phyloP scores from a whole-genome alignment of 1,140 invertebrate genomes.

The Camponotus vicinus region DNA sequence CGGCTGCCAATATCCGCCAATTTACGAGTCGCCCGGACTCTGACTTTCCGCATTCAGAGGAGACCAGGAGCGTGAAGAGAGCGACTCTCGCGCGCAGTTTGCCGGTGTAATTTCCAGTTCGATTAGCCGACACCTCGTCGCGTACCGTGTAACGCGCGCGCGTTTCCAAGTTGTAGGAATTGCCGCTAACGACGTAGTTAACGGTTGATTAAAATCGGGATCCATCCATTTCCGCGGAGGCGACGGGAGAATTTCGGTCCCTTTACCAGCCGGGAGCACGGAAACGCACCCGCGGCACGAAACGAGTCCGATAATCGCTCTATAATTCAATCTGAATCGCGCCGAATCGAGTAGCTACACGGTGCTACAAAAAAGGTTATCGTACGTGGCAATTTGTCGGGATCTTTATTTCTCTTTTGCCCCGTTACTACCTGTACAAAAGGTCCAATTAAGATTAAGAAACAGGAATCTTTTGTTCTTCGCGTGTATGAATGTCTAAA shows the following conservation, averaged over 20 bases:
- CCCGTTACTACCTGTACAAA: background rate
- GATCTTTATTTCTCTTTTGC: slow-evolving; percentile 13
- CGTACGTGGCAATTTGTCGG: slow-evolving; percentile 42
- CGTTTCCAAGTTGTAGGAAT: slow-evolving; percentile 59
- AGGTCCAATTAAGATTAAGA: background rate
- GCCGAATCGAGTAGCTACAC: slow-evolving; percentile 22
- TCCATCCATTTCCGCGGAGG: slow-evolving; percentile 48
- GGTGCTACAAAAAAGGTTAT: slow-evolving; percentile 32
- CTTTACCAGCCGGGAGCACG: background rate
- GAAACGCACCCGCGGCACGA: slow-evolving; percentile 47
- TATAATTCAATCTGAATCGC: slow-evolving; percentile 55
- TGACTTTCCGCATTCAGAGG: slow-evolving; percentile 37
- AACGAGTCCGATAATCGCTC: slow-evolving; percentile 55
- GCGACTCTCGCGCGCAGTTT: slow-evolving; percentile 45
- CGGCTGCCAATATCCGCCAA: slow-evolving; percentile 72
- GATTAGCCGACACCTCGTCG: slow-evolving; percentile 69
- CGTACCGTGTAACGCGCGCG: background rate
- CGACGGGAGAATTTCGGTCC: slow-evolving; percentile 37
- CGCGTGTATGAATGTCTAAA: background rate
- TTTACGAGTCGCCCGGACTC: slow-evolving; percentile 47
- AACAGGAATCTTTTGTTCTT: background rate
- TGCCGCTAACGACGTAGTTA: slow-evolving; percentile 71
- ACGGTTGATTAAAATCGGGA: slow-evolving; percentile 75
- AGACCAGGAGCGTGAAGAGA: slow-evolving; percentile 25
- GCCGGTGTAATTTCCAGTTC: slow-evolving; percentile 77